A percentile compares a stretch with the other conserved stretches of the same genome.
Conservation (phyloP, 2,888 invertebrate genomes). For the Suillia variegata region DNA sequence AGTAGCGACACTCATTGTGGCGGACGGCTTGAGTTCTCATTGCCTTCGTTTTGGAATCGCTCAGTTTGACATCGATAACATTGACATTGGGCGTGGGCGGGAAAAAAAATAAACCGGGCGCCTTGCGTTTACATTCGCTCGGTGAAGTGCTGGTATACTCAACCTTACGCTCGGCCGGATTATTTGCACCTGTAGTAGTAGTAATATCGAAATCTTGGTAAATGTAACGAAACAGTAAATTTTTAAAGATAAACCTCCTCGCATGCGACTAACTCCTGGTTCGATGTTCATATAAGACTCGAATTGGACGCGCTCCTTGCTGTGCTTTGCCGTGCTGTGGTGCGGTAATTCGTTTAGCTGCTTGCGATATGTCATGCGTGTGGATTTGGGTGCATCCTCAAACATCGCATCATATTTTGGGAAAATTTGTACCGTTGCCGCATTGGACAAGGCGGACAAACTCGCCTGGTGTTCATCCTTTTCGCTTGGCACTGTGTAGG, state of each 20-base stretch:
- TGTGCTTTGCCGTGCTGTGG: neutral
- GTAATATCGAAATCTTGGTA: neutral
- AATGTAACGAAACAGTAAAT: neutral
- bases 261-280: conserved; percentile 2
- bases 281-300: neutral
- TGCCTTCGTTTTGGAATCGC: conserved; percentile 25
- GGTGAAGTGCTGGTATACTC: conserved; percentile 34
- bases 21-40: conserved; percentile 15
- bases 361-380: conserved; percentile 24
- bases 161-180: conserved; percentile 33
- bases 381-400: conserved; percentile 31
- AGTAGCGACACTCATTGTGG: conserved; percentile 36
- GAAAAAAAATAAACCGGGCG: conserved; percentile 36
- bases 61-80: conserved; percentile 44
- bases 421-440: conserved; percentile 32
- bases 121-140: conserved; percentile 38
- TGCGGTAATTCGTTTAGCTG: conserved; percentile 18
- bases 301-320: too few species aligned
- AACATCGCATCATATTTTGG: conserved; percentile 37
- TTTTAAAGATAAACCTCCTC: conserved; percentile 8
- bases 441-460: conserved; percentile 22
- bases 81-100: conserved; percentile 30
- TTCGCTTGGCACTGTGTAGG: conserved; percentile 24
- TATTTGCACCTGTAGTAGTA: conserved; percentile 23
- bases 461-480: conserved; percentile 31